Conservation (phyloP, 2,797 vertebrate genomes). For the Rhincodon typus region DNA sequence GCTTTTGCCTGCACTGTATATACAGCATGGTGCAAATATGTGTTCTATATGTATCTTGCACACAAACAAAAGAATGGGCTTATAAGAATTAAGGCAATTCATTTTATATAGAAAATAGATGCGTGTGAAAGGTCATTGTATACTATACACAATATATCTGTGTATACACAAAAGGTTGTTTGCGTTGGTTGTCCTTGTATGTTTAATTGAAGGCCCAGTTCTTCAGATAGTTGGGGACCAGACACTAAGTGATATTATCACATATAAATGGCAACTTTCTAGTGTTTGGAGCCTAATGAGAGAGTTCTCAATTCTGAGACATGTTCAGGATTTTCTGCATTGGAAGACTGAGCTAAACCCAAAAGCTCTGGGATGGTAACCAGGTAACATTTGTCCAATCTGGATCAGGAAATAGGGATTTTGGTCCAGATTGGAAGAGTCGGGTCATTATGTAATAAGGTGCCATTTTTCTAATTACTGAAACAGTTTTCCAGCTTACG, state of each 20-base stretch:
- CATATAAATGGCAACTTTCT: too few species aligned
- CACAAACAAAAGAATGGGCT: background rate
- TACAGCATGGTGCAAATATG: background rate
- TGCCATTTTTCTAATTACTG: slow-evolving; percentile 26
- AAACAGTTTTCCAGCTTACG: background rate
- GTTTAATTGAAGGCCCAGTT: background rate
- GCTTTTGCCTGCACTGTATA: slow-evolving; percentile 19
- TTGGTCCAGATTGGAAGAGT: too few species aligned
- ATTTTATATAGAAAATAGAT: background rate
- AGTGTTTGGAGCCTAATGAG: too few species aligned
- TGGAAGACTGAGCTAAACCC: too few species aligned
- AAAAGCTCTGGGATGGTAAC: too few species aligned
- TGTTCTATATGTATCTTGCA: background rate
- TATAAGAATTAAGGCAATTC: background rate
- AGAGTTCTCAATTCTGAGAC: too few species aligned
- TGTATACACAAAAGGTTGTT: background rate
- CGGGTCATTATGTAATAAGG: background rate
- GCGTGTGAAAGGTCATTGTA: background rate
- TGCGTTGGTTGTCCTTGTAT: background rate
- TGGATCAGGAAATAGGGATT: too few species aligned
- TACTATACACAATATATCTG: background rate
- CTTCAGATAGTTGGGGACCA: too few species aligned
- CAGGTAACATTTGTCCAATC: too few species aligned
- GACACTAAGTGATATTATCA: too few species aligned
- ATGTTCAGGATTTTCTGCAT: too few species aligned